Percentiles rank a stretch among this genome's conserved stretches.
phyloP scores from a whole-genome alignment of 1,140 invertebrate species.

The Sycophaga agraensis region DNA sequence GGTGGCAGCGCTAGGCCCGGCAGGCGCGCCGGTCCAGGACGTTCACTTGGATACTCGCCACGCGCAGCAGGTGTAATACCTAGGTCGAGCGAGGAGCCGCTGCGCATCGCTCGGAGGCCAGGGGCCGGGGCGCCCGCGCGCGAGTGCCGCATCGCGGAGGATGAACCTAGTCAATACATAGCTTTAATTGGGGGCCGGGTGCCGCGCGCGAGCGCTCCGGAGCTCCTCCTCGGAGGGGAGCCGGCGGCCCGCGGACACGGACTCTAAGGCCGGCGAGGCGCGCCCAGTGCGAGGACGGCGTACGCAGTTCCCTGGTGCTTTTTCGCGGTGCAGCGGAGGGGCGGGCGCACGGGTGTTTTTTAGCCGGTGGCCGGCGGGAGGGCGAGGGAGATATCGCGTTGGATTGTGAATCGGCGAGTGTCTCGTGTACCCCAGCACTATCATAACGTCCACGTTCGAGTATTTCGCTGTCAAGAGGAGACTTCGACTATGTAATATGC shows the following conservation, averaged over 20 bases:
- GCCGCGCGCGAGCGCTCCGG: neutral
- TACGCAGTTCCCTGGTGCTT: slow-evolving; percentile 43
- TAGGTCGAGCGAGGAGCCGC: neutral
- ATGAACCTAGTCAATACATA: slow-evolving; percentile 58
- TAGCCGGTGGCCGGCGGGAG: slow-evolving; percentile 24
- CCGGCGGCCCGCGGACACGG: neutral
- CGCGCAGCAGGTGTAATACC: no score
- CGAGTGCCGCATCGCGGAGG: slow-evolving; percentile 21
- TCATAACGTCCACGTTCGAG: slow-evolving; percentile 27
- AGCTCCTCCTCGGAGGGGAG: no score
- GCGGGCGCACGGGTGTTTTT: slow-evolving; percentile 26
- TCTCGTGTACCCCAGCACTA: slow-evolving; percentile 20
- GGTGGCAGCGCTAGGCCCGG: no score
- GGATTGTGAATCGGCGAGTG: slow-evolving; percentile 14
- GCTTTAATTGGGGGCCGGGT: slow-evolving; percentile 49
- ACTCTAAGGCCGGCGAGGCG: slow-evolving; percentile 3
- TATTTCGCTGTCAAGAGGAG: slow-evolving; percentile 14
- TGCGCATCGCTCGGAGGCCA: neutral
- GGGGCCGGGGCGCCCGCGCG: neutral
- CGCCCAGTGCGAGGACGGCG: neutral
- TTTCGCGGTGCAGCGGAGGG: slow-evolving; percentile 18
- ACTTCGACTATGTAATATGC: slow-evolving; percentile 26
- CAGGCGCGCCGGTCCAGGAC: slow-evolving; percentile 38
- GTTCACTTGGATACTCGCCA: slow-evolving; percentile 26
- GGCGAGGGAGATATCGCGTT: neutral